These are phyloP conservation scores for Varanus salvator DNA, from an alignment of 2,113 vertebrate species.

Conservation along the genomic window DNA sequence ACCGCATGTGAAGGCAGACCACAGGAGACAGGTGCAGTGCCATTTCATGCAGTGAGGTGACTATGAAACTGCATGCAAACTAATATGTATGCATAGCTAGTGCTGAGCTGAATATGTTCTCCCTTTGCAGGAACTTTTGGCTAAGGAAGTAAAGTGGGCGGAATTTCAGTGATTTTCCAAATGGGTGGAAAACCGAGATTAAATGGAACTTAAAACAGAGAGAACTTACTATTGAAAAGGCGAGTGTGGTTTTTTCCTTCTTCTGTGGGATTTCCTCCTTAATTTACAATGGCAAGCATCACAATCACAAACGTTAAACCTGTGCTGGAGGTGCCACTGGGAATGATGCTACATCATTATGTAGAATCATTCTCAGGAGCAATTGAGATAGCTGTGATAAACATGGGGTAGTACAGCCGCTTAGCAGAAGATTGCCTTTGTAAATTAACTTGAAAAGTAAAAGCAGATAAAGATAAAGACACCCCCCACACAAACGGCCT, in stretches of 20 bases:
- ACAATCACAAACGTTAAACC: background rate
- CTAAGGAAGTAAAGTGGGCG: background rate
- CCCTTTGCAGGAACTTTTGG: background rate
- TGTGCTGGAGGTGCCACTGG: background rate
- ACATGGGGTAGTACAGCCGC: background rate
- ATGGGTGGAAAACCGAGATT: no score
- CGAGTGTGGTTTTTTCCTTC: no score
- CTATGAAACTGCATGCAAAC: background rate
- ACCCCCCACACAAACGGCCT: no score
- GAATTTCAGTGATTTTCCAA: background rate
- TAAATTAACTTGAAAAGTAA: background rate
- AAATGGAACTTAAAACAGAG: no score
- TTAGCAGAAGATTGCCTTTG: background rate
- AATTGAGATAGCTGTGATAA: background rate
- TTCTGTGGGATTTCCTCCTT: background rate
- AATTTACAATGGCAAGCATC: background rate
- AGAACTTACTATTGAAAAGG: no score
- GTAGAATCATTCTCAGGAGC: background rate
- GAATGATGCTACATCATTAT: background rate
- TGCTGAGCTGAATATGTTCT: background rate
- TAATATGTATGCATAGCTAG: background rate
- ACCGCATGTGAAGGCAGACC: no score
- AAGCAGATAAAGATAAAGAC: no score
- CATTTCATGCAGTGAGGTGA: background rate
- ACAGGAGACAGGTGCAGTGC: background rate